These are phyloP conservation scores for Malurus elegans DNA, from an alignment of 2,113 vertebrate genomes.

Conservation along the genomic window DNA sequence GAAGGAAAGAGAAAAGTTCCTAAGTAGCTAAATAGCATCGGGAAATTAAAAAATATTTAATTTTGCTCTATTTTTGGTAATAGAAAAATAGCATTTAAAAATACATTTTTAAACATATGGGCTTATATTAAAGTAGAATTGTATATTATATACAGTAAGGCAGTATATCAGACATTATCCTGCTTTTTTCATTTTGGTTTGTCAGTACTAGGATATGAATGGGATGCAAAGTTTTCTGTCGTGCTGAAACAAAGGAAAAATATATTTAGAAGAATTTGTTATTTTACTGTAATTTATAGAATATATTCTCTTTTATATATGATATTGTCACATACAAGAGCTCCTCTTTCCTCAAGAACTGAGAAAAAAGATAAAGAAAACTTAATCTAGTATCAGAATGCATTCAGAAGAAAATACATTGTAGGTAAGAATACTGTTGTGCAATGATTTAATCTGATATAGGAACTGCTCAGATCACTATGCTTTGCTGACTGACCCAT, in stretches of 20 bases:
- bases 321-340: slow-evolving; percentile 1
- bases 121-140: slow-evolving; percentile 69
- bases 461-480: background rate
- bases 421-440: background rate
- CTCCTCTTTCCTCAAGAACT: background rate
- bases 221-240: background rate
- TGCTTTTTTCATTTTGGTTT: slow-evolving; percentile 15
- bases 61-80: slow-evolving; percentile 34
- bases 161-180: slow-evolving; percentile 46
- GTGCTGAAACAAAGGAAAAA: slow-evolving; percentile 29
- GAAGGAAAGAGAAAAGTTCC: slow-evolving; percentile 32
- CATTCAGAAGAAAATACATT: slow-evolving; percentile 2
- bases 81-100: slow-evolving; percentile 82
- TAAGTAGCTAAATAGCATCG: slow-evolving; percentile 63
- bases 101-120: slow-evolving; percentile 60
- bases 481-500: background rate
- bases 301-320: background rate
- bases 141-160: slow-evolving; percentile 78
- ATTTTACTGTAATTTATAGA: background rate
- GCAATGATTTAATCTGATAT: background rate
- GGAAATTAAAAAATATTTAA: slow-evolving; percentile 73
- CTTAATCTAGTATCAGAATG: background rate
- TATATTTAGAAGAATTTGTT: background rate
- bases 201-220: background rate
- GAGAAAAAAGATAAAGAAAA: slow-evolving; percentile 6